These are phyloP conservation scores for Arvicanthis niloticus DNA, from an alignment of 2,113 vertebrate genomes.

Conservation along the genomic window DNA sequence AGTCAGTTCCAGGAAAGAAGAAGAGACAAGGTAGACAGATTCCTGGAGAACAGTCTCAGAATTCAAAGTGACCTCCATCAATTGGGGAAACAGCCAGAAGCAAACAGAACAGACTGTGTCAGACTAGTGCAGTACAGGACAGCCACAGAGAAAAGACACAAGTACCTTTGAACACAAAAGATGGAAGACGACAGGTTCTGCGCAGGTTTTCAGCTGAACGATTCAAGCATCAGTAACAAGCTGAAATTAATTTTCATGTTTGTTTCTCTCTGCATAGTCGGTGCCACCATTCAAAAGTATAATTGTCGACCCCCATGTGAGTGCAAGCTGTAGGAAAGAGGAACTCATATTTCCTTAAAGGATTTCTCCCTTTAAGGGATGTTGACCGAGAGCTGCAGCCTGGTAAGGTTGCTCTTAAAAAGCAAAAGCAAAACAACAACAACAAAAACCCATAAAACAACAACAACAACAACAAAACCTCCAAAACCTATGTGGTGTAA, in stretches of 20 bases:
- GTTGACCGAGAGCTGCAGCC: neutral
- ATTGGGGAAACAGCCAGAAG: slow-evolving; percentile 25
- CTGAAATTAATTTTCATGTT: neutral
- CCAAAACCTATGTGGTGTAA: too few species aligned
- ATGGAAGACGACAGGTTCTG: neutral
- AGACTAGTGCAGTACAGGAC: neutral
- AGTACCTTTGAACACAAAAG: neutral
- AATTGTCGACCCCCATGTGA: neutral
- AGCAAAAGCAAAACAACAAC: too few species aligned
- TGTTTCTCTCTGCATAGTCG: neutral
- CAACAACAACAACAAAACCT: too few species aligned
- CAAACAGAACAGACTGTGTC: slow-evolving; percentile 39
- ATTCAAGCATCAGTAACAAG: neutral
- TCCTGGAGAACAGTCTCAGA: slow-evolving; percentile 53
- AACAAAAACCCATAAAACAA: too few species aligned
- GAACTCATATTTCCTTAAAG: neutral
- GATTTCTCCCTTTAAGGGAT: neutral
- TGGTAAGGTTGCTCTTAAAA: neutral
- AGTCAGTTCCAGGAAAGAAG: slow-evolving; percentile 48
- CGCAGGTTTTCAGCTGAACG: neutral
- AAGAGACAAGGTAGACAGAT: slow-evolving; percentile 44
- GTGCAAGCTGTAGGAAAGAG: neutral
- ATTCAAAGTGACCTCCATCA: slow-evolving; percentile 60
- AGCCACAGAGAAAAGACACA: neutral
- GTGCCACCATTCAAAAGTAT: neutral